Base-by-base conservation (phyloP, 2,797 vertebrate genomes). In the Eurystomus glaucurus region DNA sequence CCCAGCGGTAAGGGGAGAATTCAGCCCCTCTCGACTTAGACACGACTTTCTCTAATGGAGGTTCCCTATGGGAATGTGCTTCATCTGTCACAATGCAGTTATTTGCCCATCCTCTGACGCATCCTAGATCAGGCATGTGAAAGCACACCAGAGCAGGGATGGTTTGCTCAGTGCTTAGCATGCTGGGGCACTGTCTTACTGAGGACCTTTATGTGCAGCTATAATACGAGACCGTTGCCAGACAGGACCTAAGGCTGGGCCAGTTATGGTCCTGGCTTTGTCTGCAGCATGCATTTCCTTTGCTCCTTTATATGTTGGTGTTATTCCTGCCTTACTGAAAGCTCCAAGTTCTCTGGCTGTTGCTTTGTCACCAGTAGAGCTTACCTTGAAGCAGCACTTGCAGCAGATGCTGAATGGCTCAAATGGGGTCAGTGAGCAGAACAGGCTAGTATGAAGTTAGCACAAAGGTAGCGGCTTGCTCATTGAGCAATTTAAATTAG, bases 391-490 rank as follows among this genome's bases (percentile, higher is more conserved):
- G 54, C 11, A 80, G 60, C 22, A 43, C 14, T 48, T 66, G 33
- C 14, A 86, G 54, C 43, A 85, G 75, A 61, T 43, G 21, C 37
- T 80, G 52, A 69, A 20, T 28, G n/a, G 22, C 58, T 66, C 35
- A 62, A 9, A 14, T 29, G 4, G 57, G 41, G 16, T 68, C 31
- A 70, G 29, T 0, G 0, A 68, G 51, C 22, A 62, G 72, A 57
- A 52, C 23, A 62, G 46, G 21, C 15, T 64, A 10, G 4, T 18
- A 6, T 57, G 23, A 54, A 33, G 26, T 37, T 76, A 62, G 46
- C n/a, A 51, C 23, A 19, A 89, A 89, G 55, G 58, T 20, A 60
- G 14, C 33, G n/a, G 23, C 43, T 51, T 82, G 26, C n/a, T 91
- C 3, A 3, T 22, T 64, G 33, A 71, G 35, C n/a, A n/a, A n/a